A percentile compares a stretch with the other conserved stretches of the same genome.
Evolutionary conservation across 2,888 invertebrate species (phyloP).

Genomic region (Caenorhabditis becei): DNA sequence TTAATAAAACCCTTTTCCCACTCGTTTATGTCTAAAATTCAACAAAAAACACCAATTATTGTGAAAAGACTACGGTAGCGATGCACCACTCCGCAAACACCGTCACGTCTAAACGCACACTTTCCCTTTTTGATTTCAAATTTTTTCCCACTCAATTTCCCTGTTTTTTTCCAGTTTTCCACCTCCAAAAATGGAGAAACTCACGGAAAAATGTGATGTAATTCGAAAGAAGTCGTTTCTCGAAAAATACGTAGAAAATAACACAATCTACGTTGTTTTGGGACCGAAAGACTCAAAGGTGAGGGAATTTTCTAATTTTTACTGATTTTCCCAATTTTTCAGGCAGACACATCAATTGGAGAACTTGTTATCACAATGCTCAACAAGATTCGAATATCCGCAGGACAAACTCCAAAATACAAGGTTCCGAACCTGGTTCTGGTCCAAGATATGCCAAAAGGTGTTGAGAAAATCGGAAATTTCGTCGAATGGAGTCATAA

Average conservation of each 20-base stretch:
- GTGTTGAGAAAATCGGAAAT: background rate
- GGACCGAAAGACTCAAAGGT: no score
- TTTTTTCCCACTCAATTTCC: background rate
- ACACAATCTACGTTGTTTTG: no score
- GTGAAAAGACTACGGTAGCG: background rate
- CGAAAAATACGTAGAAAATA: no score
- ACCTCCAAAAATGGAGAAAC: background rate
- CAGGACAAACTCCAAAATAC: background rate
- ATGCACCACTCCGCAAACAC: conserved; percentile 9
- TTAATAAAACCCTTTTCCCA: no score
- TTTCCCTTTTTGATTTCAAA: background rate
- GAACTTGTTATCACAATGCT: background rate
- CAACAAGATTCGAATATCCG: background rate
- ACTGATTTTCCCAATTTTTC: no score
- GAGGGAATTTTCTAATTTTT: no score
- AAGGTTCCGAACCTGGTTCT: background rate
- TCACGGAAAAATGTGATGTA: background rate
- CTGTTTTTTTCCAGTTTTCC: background rate
- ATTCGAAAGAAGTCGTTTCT: no score
- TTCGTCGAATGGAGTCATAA: background rate
- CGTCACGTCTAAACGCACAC: conserved; percentile 19
- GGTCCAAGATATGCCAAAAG: background rate
- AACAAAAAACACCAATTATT: background rate
- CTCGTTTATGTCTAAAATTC: no score
- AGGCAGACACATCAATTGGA: background rate